A percentile compares a stretch with the other conserved stretches of the same genome.
These are phyloP conservation scores for Lochmaea crataegi DNA, from an alignment of 2,888 invertebrate genomes.

Conservation along the genomic window DNA sequence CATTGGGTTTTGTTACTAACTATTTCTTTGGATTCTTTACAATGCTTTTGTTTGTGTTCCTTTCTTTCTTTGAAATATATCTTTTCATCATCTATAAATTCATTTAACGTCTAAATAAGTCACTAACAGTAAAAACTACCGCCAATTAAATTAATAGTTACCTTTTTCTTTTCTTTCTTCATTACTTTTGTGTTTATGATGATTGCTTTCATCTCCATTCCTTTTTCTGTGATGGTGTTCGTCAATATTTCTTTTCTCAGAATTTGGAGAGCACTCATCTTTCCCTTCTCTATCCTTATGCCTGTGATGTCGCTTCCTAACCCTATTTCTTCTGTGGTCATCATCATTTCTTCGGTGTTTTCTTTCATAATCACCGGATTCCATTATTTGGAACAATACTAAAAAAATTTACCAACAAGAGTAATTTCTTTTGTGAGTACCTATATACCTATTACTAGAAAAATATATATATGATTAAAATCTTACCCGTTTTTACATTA, in stretches of 20 bases:
- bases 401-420: no score
- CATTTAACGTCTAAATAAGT: no score
- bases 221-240: constrained; percentile 7
- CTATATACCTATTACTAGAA: no score
- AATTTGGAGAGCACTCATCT: not conserved
- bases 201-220: constrained; percentile 2
- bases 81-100: not conserved
- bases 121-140: no score
- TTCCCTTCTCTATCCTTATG: constrained; percentile 20
- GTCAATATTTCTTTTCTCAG: not conserved
- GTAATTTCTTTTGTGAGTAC: no score
- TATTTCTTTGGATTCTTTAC: constrained; percentile 12
- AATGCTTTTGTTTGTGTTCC: constrained; percentile 6
- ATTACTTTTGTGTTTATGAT: constrained; percentile 13
- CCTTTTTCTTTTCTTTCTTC: constrained; percentile 18
- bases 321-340: not conserved
- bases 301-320: constrained; percentile 26
- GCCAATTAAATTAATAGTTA: not conserved
- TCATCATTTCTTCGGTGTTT: constrained; percentile 7
- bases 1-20: not conserved
- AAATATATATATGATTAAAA: no score
- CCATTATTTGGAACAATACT: not conserved
- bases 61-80: constrained; percentile 16
- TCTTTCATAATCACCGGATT: constrained; percentile 1
- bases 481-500: not conserved